Base-by-base conservation (phyloP, 2,113 vertebrate species). In the Cyanoderma ruficeps region DNA sequence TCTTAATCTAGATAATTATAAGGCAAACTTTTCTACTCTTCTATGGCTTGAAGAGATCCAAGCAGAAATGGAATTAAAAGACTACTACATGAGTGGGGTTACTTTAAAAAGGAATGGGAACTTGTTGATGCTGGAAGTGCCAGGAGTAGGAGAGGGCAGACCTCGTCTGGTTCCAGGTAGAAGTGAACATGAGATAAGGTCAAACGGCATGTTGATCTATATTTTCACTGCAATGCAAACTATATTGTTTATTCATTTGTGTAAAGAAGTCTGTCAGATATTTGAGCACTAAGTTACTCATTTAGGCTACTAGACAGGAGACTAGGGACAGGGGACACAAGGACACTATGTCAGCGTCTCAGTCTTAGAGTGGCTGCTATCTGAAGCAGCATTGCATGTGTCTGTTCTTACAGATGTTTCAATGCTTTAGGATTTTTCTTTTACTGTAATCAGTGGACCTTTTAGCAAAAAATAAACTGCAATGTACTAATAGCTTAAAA, bases 1-100 rank as follows among this genome's bases (percentile, higher is more conserved):
- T 47, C 93, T 99, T 93, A 98, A 95, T 42, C 86, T 98, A 49
- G 89, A 93, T 31, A 99, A 98, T 93, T 98, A 98, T 83, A 97
- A 92, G 63, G 84, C 95, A 9, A 98, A 98, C 27, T 99, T 99
- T 95, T 98, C 98, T 8, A 94, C 98, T 14, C 97, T 99, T 27
- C 93, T 99, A 35, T 99, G 99, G 99, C 97, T 99, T 64, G 99
- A 99, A 95, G 99, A 99, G 86, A 98, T 99, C 50, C 84, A 98
- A 3, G 97, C 97, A 19, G 99, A 99, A 91, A 95, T 44, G 13
- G 99, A 99, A 31, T 88, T 99, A 23, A 97, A 94, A 76, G 98
- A 98, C 46, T 99, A 98, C 28, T 97, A 94, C 55, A 98, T 99
- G 97, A 97, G 56, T 12, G 98, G 98, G 2, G 98, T 98, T 13